Evolutionary conservation across 2,113 vertebrate genomes (phyloP).

Genomic region (Melanostigma gelatinosum): DNA sequence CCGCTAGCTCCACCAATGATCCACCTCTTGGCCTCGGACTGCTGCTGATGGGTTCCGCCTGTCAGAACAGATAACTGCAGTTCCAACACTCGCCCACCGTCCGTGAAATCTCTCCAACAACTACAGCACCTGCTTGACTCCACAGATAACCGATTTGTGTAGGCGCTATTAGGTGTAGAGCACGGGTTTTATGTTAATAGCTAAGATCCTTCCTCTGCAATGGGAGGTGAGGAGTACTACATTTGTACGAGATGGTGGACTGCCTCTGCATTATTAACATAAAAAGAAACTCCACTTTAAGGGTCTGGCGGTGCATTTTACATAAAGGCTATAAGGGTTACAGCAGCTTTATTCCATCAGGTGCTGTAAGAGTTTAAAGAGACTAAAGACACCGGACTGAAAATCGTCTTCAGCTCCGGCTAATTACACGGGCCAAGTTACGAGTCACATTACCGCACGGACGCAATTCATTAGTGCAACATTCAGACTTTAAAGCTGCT

Average conservation of each 20-base stretch:
- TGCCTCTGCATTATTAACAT: conserved; percentile 13
- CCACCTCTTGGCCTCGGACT: neutral
- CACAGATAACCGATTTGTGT: conserved; percentile 9
- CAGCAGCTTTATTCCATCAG: conserved; percentile 5
- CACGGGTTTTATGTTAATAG: conserved; percentile 6
- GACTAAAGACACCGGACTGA: neutral
- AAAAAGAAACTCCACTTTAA: neutral
- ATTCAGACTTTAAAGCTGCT: conserved; percentile 33
- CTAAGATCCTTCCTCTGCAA: neutral
- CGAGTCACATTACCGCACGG: conserved; percentile 32
- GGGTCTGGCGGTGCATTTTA: conserved; percentile 3
- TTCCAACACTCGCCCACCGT: conserved; percentile 6
- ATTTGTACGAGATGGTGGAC: conserved; percentile 2
- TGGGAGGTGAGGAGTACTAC: neutral
- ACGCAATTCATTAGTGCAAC: conserved; percentile 37
- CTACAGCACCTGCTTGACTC: conserved; percentile 4
- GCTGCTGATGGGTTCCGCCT: neutral
- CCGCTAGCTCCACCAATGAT: too few species aligned
- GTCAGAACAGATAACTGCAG: conserved; percentile 34
- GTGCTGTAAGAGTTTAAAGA: neutral
- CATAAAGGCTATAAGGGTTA: conserved; percentile 9
- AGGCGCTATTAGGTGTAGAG: neutral
- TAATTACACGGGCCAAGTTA: conserved; percentile 4
- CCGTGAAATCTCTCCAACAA: conserved; percentile 23
- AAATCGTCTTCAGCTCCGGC: neutral